A percentile compares a stretch with the other conserved stretches of the same genome.
Conservation (phyloP, 2,113 vertebrate species). For the Myrmecobius fasciatus region DNA sequence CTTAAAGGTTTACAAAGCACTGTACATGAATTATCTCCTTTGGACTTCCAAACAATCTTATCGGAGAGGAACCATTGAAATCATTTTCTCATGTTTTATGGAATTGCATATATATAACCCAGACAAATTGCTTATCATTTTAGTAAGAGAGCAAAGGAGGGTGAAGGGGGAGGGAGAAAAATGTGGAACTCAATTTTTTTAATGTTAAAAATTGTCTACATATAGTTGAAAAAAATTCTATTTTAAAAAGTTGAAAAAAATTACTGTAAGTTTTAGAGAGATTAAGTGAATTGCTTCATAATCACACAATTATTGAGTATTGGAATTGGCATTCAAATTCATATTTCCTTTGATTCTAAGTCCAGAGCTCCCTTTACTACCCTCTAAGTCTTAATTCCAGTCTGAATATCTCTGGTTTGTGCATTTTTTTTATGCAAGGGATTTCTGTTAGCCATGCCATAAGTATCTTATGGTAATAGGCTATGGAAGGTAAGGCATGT, state of each 20-base stretch:
- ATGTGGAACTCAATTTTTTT: neutral
- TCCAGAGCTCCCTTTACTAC: neutral
- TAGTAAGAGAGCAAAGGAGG: neutral
- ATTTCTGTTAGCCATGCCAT: neutral
- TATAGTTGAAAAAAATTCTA: neutral
- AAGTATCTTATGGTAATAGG: neutral
- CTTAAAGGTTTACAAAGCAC: neutral
- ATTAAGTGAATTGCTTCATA: neutral
- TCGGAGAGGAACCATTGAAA: neutral
- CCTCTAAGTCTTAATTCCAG: neutral
- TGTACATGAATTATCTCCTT: neutral
- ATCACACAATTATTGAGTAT: neutral
- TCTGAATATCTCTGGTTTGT: neutral
- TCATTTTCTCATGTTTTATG: neutral
- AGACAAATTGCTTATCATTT: neutral
- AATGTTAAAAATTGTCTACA: neutral
- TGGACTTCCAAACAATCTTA: neutral
- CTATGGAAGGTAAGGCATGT: neutral
- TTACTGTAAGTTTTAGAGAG: neutral
- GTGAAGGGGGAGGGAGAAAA: neutral
- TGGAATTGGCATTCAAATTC: neutral
- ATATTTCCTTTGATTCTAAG: neutral
- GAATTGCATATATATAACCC: too few species aligned
- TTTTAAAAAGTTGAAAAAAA: neutral
- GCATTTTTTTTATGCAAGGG: neutral